Evolutionary conservation across 1,140 invertebrate genomes (phyloP).

Genomic region (Drosophila watanabei): DNA sequence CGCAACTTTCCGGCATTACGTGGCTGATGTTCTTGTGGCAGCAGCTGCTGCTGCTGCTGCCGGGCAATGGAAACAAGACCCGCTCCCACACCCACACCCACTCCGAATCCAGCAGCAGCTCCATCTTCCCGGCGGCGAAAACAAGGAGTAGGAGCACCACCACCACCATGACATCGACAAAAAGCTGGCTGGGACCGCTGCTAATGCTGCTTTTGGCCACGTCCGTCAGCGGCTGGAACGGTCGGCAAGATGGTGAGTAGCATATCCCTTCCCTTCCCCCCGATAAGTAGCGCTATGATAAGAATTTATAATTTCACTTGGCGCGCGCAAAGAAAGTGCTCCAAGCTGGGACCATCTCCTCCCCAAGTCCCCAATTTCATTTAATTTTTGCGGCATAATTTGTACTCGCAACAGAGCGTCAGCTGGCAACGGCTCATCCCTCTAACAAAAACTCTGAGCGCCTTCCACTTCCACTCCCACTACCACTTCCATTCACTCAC

Average conservation of each 20-base stretch:
- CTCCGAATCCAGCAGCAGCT: slow-evolving; percentile 14
- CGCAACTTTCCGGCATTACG: slow-evolving; percentile 77
- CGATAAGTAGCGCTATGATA: slow-evolving; percentile 82
- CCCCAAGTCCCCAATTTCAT: slow-evolving; percentile 58
- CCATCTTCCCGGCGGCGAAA: slow-evolving; percentile 45
- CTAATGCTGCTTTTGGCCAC: slow-evolving; percentile 76
- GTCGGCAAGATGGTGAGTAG: slow-evolving; percentile 84
- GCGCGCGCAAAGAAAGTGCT: slow-evolving; percentile 28
- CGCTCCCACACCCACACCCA: slow-evolving; percentile 8
- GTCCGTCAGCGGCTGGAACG: slow-evolving; percentile 75
- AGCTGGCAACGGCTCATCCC: slow-evolving; percentile 59
- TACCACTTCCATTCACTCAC: background rate
- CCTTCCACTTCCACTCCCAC: slow-evolving; percentile 1
- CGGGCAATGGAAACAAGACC: slow-evolving; percentile 35
- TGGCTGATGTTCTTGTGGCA: slow-evolving; percentile 80
- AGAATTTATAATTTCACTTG: slow-evolving; percentile 80
- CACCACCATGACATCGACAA: slow-evolving; percentile 68
- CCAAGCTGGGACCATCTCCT: background rate
- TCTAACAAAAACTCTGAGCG: background rate
- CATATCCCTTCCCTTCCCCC: slow-evolving; percentile 15
- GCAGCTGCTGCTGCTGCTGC: slow-evolving; percentile 48
- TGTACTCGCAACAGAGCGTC: slow-evolving; percentile 71
- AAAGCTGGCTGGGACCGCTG: slow-evolving; percentile 75
- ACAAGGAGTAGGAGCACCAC: slow-evolving; percentile 42
- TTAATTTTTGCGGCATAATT: slow-evolving; percentile 80